Evolutionary conservation across 2,888 invertebrate species (phyloP).

Genomic region (Drosophila paracracens): DNA sequence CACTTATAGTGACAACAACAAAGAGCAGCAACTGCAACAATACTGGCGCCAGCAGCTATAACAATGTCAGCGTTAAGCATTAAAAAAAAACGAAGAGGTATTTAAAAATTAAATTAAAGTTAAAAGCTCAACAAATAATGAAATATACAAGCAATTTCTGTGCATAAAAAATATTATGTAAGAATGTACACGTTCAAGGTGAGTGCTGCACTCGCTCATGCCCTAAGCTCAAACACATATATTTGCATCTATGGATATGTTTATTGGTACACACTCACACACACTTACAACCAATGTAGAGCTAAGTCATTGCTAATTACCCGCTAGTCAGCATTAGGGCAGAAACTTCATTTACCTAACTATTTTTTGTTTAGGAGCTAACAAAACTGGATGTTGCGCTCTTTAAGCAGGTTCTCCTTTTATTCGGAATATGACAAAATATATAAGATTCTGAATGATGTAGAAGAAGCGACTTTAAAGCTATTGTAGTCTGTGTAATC

Average conservation of each 20-base stretch:
- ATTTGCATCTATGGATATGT: neutral
- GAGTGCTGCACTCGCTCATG: neutral
- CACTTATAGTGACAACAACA: conserved; percentile 51
- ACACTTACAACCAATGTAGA: neutral
- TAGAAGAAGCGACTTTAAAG: neutral
- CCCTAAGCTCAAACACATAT: neutral
- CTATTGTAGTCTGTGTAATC: neutral
- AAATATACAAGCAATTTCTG: conserved; percentile 59
- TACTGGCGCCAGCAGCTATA: conserved; percentile 11
- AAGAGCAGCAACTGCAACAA: conserved; percentile 23
- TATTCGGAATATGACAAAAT: neutral
- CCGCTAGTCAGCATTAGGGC: neutral
- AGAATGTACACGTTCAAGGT: neutral
- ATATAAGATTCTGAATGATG: neutral
- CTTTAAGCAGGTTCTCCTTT: neutral
- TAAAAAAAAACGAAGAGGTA: conserved; percentile 66
- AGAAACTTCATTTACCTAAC: neutral
- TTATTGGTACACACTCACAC: neutral
- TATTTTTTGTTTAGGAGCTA: neutral
- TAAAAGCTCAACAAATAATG: conserved; percentile 75
- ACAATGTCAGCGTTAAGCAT: conserved; percentile 50
- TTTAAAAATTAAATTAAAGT: conserved; percentile 81
- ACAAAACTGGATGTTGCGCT: neutral
- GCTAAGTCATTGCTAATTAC: neutral
- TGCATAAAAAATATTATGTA: conserved; percentile 1